Evolutionary conservation across 2,113 vertebrate species (phyloP).

Genomic region (Rhombomys opimus): DNA sequence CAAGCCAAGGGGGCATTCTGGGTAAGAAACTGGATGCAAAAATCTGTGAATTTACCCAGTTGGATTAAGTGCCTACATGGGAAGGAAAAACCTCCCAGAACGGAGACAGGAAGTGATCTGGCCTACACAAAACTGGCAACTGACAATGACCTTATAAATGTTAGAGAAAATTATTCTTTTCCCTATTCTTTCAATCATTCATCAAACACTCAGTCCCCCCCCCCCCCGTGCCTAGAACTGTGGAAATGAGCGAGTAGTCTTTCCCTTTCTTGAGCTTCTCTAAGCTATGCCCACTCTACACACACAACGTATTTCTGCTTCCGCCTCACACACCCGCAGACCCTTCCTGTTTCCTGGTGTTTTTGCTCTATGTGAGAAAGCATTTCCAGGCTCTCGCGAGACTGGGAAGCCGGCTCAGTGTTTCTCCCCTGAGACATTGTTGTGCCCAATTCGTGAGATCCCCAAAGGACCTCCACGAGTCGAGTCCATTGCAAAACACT

Average conservation of each 20-base stretch:
- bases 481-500: no score
- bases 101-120: neutral
- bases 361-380: constrained; percentile 12
- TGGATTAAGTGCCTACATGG: constrained; percentile 52
- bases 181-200: neutral
- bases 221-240: neutral
- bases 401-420: neutral
- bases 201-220: neutral
- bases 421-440: neutral
- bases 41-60: neutral
- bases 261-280: neutral
- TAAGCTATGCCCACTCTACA: neutral
- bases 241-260: neutral
- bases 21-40: constrained; percentile 7
- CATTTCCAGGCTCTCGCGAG: neutral
- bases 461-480: no score
- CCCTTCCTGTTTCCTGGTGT: neutral
- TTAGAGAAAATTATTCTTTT: neutral
- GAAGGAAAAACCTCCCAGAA: neutral
- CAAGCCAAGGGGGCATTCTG: neutral
- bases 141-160: neutral
- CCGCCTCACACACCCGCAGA: neutral
- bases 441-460: no score
- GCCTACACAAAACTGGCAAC: neutral
- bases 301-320: neutral